These are phyloP conservation scores for Diplosoma virens DNA, from an alignment of 23 tunicate species.

Conservation along the genomic window DNA sequence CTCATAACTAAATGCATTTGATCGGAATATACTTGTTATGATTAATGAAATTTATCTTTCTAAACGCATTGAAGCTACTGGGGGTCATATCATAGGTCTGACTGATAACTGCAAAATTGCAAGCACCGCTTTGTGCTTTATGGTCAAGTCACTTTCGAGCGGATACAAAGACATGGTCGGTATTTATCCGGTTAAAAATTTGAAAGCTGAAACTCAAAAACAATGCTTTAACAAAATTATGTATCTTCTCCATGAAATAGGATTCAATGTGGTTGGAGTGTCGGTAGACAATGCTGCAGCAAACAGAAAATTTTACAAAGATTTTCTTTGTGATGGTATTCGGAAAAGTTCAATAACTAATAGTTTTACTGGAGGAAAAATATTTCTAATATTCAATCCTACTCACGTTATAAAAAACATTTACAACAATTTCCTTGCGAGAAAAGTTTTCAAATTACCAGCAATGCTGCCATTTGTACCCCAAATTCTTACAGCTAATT, in stretches of 20 bases:
- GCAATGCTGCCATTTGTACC: not conserved
- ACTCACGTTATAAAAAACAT: conserved; percentile 13
- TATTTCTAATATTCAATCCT: conserved; percentile 14
- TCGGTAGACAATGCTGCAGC: conserved; percentile 24
- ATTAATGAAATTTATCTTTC: conserved; percentile 7
- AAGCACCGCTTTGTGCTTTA: conserved; percentile 10
- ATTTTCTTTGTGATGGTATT: conserved; percentile 2
- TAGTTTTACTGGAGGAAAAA: conserved; percentile 5
- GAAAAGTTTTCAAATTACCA: not conserved
- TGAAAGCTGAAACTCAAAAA: conserved; percentile 7
- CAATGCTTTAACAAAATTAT: conserved; percentile 17
- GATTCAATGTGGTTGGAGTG: not conserved
- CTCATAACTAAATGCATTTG: conserved; percentile 11
- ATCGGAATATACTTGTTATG: not conserved
- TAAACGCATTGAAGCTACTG: conserved; percentile 16
- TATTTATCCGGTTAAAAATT: conserved; percentile 13
- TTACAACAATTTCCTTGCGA: conserved; percentile 1
- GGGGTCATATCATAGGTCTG: conserved; percentile 5
- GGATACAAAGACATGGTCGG: not conserved
- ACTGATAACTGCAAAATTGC: conserved; percentile 15
- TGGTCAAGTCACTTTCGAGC: conserved; percentile 1
- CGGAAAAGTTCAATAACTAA: not conserved
- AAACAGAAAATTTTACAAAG: conserved; percentile 15
- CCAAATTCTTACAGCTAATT: not conserved
- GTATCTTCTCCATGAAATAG: not conserved